Evolutionary conservation across 2,888 invertebrate genomes (phyloP), one percentile per base, ranked within the genome.

Genomic region (Tachina grossa): DNA sequence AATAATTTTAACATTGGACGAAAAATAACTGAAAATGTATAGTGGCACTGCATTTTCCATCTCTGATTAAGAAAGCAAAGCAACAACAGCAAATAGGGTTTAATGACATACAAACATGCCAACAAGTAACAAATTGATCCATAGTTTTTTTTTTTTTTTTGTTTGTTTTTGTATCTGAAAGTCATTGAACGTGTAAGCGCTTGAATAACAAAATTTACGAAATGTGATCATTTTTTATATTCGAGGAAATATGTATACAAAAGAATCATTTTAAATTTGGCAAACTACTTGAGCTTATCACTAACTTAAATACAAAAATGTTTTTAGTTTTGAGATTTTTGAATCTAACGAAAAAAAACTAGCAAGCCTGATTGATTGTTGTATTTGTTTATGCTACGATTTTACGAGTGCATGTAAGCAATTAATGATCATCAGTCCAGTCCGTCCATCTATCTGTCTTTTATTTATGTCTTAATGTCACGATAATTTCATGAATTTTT

Each of bases 401-500:
- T 31, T 3, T 31, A 31, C 31, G 31, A 31, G 31, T 31, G 31
- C 31, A 31, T 1, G 31, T 31, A 31, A 31, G 31, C 31, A 31
- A 31, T 31, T 31, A 31, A 31, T 31, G 31, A 31, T 31, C 31
- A 31, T 31, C 31, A 31, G 31, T 31, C 31, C 61, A n/a, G 43
- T 39, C 3, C 9, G 47, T 16, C 43, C 10, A 41, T 13, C 43
- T 10, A 8, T 22, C 55, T 39, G 74, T 69, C 63, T 72, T 75
- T 84, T 84, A 85, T 82, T 85, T 79, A 85, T 85, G 83, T 78
- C 61, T 83, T 79, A 76, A 85, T 88, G 88, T 88, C 88, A 88
- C 88, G 87, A 88, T 88, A 88, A 88, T 87, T 87, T 87, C 87
- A 86, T 88, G 86, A 66, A 87, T 86, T 88, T 87, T 85, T 69